Evolutionary conservation across 2,113 vertebrate genomes (phyloP).

Genomic region (Leptodactylus fuscus): DNA sequence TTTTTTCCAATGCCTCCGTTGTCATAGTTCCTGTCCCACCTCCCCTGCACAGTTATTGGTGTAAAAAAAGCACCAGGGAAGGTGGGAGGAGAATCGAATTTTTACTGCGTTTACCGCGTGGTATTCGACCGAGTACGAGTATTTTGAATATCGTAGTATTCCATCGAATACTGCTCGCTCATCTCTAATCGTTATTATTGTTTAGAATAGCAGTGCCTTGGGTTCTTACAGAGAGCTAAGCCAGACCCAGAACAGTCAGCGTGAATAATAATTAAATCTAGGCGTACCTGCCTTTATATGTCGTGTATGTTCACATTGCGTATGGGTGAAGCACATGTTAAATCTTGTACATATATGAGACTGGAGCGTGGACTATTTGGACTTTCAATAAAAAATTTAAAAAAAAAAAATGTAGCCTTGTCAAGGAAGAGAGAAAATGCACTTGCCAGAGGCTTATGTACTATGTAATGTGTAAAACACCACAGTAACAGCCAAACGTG

Average conservation of each 20-base stretch:
- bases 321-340: neutral
- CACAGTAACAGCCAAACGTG: neutral
- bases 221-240: neutral
- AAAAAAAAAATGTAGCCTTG: neutral
- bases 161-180: no score
- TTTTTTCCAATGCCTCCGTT: no score
- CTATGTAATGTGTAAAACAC: neutral
- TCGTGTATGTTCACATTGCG: neutral
- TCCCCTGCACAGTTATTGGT: no score
- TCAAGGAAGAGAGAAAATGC: neutral
- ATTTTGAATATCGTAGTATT: no score
- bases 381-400: no score
- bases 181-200: no score
- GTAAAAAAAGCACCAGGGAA: no score
- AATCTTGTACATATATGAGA: neutral
- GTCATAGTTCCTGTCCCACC: no score
- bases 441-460: neutral
- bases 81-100: no score
- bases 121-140: no score
- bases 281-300: neutral
- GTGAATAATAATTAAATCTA: constrained; percentile 20
- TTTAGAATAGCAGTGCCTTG: neutral
- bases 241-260: constrained; percentile 16
- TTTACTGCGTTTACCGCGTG: no score
- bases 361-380: no score